phyloP scores from a whole-genome alignment of 1,140 invertebrate species.

The Papilio xuthus region DNA sequence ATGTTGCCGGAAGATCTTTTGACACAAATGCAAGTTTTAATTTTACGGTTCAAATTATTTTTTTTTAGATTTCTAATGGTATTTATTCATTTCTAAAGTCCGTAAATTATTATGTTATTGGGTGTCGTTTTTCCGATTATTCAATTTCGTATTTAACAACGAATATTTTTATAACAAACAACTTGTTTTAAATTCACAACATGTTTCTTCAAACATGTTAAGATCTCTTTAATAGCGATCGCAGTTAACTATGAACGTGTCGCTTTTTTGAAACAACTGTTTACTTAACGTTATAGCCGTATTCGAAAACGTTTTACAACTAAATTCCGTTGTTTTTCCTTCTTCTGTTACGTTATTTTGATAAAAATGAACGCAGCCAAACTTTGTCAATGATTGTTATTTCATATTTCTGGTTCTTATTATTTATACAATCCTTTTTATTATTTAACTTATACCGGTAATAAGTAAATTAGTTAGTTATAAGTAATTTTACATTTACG shows the following conservation, averaged over 20 bases:
- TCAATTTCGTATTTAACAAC: too few species aligned
- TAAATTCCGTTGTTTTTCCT: neutral
- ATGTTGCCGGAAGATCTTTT: slow-evolving; percentile 10
- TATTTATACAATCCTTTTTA: too few species aligned
- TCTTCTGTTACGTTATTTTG: neutral
- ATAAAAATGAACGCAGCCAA: too few species aligned
- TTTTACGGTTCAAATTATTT: slow-evolving; percentile 8
- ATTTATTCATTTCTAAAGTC: too few species aligned
- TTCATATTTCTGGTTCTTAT: too few species aligned
- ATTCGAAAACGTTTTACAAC: slow-evolving; percentile 29
- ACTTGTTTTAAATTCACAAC: slow-evolving; percentile 30
- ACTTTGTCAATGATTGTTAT: too few species aligned
- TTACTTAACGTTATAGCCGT: slow-evolving; percentile 43
- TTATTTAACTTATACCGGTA: too few species aligned
- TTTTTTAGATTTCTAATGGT: neutral
- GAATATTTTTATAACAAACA: neutral
- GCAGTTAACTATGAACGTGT: slow-evolving; percentile 58
- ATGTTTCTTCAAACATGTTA: slow-evolving; percentile 44
- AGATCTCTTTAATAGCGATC: slow-evolving; percentile 55
- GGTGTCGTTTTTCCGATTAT: too few species aligned
- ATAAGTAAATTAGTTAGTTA: too few species aligned
- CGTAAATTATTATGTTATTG: too few species aligned
- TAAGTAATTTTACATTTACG: neutral
- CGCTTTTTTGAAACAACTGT: slow-evolving; percentile 51
- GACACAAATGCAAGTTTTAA: slow-evolving; percentile 11